Evolutionary conservation across 2,888 invertebrate genomes (phyloP).

Genomic region (Magallana nippona): DNA sequence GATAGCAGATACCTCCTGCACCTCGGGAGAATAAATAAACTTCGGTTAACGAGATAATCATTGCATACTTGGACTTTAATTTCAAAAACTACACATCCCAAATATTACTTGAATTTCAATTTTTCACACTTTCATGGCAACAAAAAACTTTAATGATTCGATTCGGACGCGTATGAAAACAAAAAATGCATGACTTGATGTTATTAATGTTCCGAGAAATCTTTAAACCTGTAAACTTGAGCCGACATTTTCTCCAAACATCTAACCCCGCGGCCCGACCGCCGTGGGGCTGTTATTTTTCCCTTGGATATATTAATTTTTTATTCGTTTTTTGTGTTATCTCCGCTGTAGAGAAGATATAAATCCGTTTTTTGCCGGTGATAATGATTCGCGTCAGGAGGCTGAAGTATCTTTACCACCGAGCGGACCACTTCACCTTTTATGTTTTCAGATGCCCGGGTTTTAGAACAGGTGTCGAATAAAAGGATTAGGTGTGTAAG

Average conservation of each 20-base stretch:
- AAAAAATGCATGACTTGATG: no score
- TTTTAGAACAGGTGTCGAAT: not conserved
- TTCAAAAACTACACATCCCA: not conserved
- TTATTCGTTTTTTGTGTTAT: not conserved
- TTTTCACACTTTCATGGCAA: constrained; percentile 8
- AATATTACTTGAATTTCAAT: not conserved
- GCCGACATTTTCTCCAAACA: no score
- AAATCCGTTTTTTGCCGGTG: not conserved
- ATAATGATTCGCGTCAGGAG: not conserved
- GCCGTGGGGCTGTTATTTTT: not conserved
- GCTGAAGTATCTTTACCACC: not conserved
- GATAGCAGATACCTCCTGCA: no score
- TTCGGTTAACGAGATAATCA: no score
- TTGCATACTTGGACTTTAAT: not conserved
- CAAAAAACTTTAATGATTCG: no score
- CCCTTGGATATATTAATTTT: not conserved
- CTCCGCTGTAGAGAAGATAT: constrained; percentile 7
- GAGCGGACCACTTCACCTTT: constrained; percentile 1
- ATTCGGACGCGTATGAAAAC: no score
- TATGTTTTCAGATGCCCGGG: not conserved
- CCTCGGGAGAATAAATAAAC: no score
- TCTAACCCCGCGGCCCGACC: not conserved
- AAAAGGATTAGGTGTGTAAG: not conserved
- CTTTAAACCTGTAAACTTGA: no score
- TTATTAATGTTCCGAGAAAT: no score